Evolutionary conservation across 2,113 vertebrate genomes (phyloP), one percentile per base, ranked within the genome.

Genomic region (Neomonachus schauinslandi): DNA sequence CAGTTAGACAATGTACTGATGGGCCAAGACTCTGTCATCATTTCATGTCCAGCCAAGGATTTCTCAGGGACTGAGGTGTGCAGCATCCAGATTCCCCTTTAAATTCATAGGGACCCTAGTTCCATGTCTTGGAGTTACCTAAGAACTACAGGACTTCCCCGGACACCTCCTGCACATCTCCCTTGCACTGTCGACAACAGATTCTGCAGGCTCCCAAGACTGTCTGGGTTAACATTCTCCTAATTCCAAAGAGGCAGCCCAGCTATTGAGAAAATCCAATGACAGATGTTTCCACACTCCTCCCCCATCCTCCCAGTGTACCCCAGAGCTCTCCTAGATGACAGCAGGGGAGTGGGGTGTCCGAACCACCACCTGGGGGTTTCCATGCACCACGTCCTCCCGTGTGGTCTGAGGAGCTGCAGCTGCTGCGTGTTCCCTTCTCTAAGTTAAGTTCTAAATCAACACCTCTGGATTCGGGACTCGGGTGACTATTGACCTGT

Each of bases 381-480:
- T 89, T 63, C 46, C 11, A 42, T 65, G 55, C 21, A 72, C 31
- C 71, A 7, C 11, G 63, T 81, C 49, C 36, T 95, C 36, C 67
- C 13, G 22, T 55, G 15, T 12, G n/a, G 3, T 83, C 72, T 84
- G 63, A 77, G 61, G 15, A 24, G 46, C 51, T 42, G 42, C 88
- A 86, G 81, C 33, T 51, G 18, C n/a, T 51, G 53, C 19, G 26
- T 33, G 39, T 42, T 88, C 33, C 71, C 36, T 69, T 94, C 61
- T 71, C 46, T 76, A 80, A 93, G 24, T 49, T 93, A 67, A 76
- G 53, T 57, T 97, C 71, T 97, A 91, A 84, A 67, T 31, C 93
- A 28, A 79, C 0, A 80, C 49, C 82, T 49, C 28, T 55, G 55
- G 51, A 82, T 97, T 79, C 61, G 55, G 69, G 91, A 94, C 46